phyloP scores from a whole-genome alignment of 2,797 vertebrate species.

The Okamejei kenojei region DNA sequence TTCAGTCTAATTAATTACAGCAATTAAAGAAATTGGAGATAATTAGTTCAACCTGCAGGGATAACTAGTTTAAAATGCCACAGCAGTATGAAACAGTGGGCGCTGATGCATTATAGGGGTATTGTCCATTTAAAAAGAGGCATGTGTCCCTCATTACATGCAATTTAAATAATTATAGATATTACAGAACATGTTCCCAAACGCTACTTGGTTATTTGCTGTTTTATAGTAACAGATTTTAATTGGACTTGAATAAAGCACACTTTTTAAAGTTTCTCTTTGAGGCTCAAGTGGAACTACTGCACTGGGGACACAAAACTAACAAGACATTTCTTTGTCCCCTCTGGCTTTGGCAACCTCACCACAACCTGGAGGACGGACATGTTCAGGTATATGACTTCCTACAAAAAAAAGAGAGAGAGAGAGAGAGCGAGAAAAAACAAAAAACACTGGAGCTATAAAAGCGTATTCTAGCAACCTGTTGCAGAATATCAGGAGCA shows the following conservation, averaged over 20 bases:
- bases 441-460: too few relatives aligned
- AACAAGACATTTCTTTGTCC: not conserved
- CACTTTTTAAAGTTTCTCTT: not conserved
- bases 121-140: not conserved
- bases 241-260: not conserved
- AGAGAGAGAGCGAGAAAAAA: too few relatives aligned
- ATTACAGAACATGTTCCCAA: not conserved
- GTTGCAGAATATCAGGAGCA: not conserved
- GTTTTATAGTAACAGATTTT: not conserved
- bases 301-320: not conserved
- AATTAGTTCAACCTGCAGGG: not conserved
- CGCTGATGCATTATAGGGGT: not conserved
- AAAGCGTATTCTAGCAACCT: not conserved
- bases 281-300: not conserved
- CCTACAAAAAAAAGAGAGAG: not conserved
- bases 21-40: not conserved
- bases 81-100: not conserved
- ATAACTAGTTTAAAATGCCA: not conserved
- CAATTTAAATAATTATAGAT: conserved; percentile 33
- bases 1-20: not conserved
- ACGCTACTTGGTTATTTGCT: not conserved
- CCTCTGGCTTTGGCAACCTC: not conserved
- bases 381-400: not conserved
- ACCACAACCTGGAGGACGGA: too few relatives aligned
- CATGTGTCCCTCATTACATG: not conserved